Conservation (phyloP, 2,113 vertebrate species). For the Brachirus orientalis region DNA sequence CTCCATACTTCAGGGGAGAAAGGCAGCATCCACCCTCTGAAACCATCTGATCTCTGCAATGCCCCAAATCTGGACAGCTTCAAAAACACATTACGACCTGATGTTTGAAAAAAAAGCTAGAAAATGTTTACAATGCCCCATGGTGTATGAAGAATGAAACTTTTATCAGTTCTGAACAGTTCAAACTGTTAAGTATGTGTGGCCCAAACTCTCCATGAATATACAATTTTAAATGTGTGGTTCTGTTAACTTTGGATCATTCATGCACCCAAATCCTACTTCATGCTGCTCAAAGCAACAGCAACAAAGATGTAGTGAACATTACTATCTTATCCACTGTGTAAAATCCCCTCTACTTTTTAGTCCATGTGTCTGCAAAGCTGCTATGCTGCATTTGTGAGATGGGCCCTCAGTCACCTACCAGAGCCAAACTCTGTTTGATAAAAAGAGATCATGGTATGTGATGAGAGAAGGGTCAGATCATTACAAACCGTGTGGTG, state of each 20-base stretch:
- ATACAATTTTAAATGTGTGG: conserved; percentile 9
- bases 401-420: conserved; percentile 29
- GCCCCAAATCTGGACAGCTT: too few species aligned
- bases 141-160: background rate
- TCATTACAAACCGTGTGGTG: conserved; percentile 25
- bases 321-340: conserved; percentile 32
- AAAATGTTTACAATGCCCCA: background rate
- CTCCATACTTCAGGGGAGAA: too few species aligned
- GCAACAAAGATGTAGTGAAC: too few species aligned
- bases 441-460: conserved; percentile 24
- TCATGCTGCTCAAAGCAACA: too few species aligned
- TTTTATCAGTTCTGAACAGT: background rate
- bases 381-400: conserved; percentile 38
- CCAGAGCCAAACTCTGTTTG: conserved; percentile 17
- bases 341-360: conserved; percentile 51
- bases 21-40: too few species aligned
- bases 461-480: conserved; percentile 28
- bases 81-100: too few species aligned
- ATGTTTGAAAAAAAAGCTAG: too few species aligned
- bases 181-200: background rate
- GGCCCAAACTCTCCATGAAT: conserved; percentile 25
- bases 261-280: conserved; percentile 38
- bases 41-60: too few species aligned
- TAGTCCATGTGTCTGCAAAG: conserved; percentile 33
- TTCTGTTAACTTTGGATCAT: conserved; percentile 13